phyloP scores from a whole-genome alignment of 2,888 invertebrate genomes.

The Gryllus longicercus region DNA sequence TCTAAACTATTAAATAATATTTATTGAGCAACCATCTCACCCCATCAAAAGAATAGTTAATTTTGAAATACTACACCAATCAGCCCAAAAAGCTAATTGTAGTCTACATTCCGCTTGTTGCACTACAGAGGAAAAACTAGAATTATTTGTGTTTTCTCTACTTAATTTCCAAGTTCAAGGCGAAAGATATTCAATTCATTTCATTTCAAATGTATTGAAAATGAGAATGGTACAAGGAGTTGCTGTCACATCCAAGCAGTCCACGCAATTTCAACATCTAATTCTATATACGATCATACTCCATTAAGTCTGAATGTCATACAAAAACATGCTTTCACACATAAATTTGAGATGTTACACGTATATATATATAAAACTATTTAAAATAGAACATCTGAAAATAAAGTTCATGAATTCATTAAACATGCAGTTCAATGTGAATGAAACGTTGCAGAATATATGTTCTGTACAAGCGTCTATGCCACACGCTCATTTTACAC shows the following conservation, averaged over 20 bases:
- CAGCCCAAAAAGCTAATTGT: background rate
- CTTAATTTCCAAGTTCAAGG: background rate
- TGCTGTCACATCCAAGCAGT: background rate
- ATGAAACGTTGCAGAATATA: no score
- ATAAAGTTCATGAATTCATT: background rate
- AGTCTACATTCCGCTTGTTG: background rate
- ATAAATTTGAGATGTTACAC: background rate
- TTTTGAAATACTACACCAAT: background rate
- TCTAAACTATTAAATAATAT: background rate
- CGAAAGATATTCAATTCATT: background rate
- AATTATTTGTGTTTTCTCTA: background rate
- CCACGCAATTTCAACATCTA: background rate
- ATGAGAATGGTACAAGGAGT: background rate
- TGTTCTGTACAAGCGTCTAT: no score
- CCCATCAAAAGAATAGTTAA: background rate
- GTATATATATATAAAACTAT: background rate
- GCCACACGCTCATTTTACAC: no score
- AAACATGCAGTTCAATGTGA: background rate
- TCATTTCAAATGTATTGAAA: background rate
- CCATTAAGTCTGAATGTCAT: background rate
- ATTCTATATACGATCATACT: background rate
- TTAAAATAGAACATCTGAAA: slow-evolving; percentile 2
- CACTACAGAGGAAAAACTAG: background rate
- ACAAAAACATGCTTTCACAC: background rate
- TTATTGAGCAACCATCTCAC: background rate